Evolutionary conservation across 2,797 vertebrate species (phyloP), one percentile per base, ranked within the genome.

Genomic region (Sitta carolinensis): DNA sequence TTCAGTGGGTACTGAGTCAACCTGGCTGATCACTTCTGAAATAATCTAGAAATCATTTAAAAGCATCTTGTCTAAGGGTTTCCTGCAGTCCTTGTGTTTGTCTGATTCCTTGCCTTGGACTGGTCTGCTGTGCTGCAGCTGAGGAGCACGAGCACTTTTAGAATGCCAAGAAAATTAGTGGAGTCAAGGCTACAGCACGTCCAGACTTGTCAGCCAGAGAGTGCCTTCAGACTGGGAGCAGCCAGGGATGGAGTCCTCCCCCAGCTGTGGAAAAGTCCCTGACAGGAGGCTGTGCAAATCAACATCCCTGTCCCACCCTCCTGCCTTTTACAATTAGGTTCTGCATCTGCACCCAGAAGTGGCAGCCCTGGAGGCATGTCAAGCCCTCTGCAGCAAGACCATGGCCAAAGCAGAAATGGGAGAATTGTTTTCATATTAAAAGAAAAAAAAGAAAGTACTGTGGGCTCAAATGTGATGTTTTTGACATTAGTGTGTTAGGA

Each of bases 131-230:
- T 87, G 77, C 78, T 93, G 76, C 74, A 47, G 77, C 91, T 79
- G 70, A 45, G 20, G 63, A 84, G 80, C 10, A 4, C n/a, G 13
- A 95, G 55, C 5, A 1, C 64, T 72, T 73, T 51, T 70, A 81
- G 93, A 87, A 82, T 68, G 86, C 55, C 70, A 82, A 73, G 90
- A 96, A 94, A 96, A 89, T 62, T 63, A 80, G 52, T 92, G 91
- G 85, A 67, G 80, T 96, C 94, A 95, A 34, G 57, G 75, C 67
- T 42, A 7, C 32, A 58, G 95, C 92, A 92, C 11, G 5, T 69
- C 48, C 52, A 36, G 16, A 73, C 61, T 54, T 70, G 64, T 87
- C 90, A 94, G 74, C 45, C 90, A 72, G 92, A 89, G 63, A 64
- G 64, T 5, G 11, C 80, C 95, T 94, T 93, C 63, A 91, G 26